A percentile compares a stretch with the other conserved stretches of the same genome.
Evolutionary conservation across 2,113 vertebrate species (phyloP).

Genomic region (Nothobranchius kuhntae): DNA sequence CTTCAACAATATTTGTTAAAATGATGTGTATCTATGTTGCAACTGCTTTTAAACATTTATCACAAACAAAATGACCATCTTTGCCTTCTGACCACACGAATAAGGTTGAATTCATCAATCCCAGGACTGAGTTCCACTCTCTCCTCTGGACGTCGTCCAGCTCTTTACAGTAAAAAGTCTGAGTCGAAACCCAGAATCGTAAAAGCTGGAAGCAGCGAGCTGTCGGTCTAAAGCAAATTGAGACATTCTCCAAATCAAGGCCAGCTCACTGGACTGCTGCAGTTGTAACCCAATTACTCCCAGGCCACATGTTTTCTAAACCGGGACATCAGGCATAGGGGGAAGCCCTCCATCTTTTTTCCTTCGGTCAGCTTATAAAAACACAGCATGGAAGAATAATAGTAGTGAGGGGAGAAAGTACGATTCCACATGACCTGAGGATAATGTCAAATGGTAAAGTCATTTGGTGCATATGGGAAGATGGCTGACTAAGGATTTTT

Average conservation of each 20-base stretch:
- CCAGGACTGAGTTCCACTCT: conserved; percentile 28
- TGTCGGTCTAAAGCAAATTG: conserved; percentile 59
- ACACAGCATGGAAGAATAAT: background rate
- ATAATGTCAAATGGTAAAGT: conserved; percentile 5
- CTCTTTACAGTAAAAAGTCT: conserved; percentile 39
- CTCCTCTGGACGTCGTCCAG: conserved; percentile 49
- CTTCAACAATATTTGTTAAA: too few relatives aligned
- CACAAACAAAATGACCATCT: background rate
- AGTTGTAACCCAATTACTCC: conserved; percentile 65
- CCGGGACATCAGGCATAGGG: conserved; percentile 19
- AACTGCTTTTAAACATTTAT: too few relatives aligned
- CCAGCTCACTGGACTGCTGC: conserved; percentile 50
- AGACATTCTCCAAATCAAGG: conserved; percentile 61
- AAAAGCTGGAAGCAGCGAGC: conserved; percentile 54
- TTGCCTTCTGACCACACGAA: background rate
- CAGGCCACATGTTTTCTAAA: conserved; percentile 64
- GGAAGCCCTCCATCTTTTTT: conserved; percentile 47
- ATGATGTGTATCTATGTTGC: too few relatives aligned
- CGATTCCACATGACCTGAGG: conserved; percentile 46
- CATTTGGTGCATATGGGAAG: conserved; percentile 8
- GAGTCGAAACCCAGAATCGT: conserved; percentile 38
- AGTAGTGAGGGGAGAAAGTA: conserved; percentile 17
- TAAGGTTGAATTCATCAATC: conserved; percentile 27
- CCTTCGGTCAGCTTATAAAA: conserved; percentile 48
- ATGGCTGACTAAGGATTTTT: background rate